phyloP scores from a whole-genome alignment of 2,888 invertebrate species.

The Sarcophaga variegata region DNA sequence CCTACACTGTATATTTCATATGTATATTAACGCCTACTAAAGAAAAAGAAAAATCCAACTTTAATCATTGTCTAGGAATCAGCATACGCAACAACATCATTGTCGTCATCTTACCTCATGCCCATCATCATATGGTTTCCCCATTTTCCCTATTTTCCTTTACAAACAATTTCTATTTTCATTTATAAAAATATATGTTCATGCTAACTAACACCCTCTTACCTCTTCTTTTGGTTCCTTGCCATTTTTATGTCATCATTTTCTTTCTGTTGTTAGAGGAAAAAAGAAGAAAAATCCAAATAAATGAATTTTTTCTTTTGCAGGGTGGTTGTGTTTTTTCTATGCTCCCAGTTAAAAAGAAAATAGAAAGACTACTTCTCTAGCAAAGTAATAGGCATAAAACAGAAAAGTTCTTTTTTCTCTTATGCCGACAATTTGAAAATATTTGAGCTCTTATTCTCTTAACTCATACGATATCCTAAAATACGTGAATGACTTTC shows the following conservation, averaged over 20 bases:
- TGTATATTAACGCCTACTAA: slow-evolving; percentile 32
- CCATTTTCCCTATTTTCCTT: not conserved
- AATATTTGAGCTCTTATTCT: not conserved
- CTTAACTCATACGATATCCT: slow-evolving; percentile 37
- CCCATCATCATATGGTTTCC: not conserved
- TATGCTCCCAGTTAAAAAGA: slow-evolving; percentile 17
- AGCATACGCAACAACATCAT: slow-evolving; percentile 47
- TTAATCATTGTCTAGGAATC: slow-evolving; percentile 41
- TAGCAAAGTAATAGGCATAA: not conserved
- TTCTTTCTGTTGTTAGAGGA: not conserved
- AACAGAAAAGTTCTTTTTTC: not conserved
- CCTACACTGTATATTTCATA: not conserved
- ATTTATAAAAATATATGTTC: slow-evolving; percentile 5
- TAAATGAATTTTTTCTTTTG: slow-evolving; percentile 12
- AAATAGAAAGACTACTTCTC: slow-evolving; percentile 14
- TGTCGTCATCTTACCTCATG: slow-evolving; percentile 57
- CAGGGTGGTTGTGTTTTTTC: slow-evolving; percentile 41
- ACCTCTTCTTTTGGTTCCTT: not conserved
- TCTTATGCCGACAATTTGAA: not conserved
- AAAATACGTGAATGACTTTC: slow-evolving; percentile 37
- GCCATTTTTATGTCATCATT: slow-evolving; percentile 10
- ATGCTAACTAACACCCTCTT: not conserved
- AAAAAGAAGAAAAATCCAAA: slow-evolving; percentile 3
- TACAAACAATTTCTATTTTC: slow-evolving; percentile 17
- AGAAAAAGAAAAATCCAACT: slow-evolving; percentile 7